Conservation (phyloP, 2,797 vertebrate genomes). For the Stomatorhinus walkeri region DNA sequence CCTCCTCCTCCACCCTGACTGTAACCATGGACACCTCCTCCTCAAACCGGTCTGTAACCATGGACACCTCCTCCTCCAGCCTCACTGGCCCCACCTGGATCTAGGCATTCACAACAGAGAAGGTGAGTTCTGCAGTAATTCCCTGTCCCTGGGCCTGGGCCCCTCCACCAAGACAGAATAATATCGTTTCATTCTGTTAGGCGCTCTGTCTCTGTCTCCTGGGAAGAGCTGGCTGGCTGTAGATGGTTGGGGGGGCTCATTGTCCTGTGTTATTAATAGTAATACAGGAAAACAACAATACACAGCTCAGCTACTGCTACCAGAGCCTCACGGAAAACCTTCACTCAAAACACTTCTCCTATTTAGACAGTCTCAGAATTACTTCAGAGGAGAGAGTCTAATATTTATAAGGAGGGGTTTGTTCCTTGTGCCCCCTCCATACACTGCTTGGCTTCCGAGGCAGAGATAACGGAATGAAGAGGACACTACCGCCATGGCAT, state of each 20-base stretch:
- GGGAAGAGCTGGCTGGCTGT: background rate
- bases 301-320: background rate
- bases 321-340: background rate
- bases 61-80: constrained; percentile 22
- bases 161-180: background rate
- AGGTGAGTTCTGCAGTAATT: background rate
- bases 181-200: background rate
- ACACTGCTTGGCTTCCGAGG: background rate
- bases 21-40: background rate
- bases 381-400: background rate
- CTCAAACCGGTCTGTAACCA: background rate
- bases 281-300: background rate
- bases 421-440: background rate
- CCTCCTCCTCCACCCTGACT: constrained; percentile 21
- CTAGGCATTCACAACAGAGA: constrained; percentile 25
- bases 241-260: background rate
- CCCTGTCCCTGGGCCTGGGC: background rate
- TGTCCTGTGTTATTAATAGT: background rate
- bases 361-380: background rate
- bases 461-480: background rate
- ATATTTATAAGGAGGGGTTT: background rate
- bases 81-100: constrained; percentile 35
- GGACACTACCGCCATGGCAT: background rate
- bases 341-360: background rate
- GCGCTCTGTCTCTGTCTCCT: background rate